Percentiles rank a stretch among this genome's conserved stretches.
These are phyloP conservation scores for Gorsachius magnificus DNA, from an alignment of 2,797 vertebrate species.

Conservation along the genomic window DNA sequence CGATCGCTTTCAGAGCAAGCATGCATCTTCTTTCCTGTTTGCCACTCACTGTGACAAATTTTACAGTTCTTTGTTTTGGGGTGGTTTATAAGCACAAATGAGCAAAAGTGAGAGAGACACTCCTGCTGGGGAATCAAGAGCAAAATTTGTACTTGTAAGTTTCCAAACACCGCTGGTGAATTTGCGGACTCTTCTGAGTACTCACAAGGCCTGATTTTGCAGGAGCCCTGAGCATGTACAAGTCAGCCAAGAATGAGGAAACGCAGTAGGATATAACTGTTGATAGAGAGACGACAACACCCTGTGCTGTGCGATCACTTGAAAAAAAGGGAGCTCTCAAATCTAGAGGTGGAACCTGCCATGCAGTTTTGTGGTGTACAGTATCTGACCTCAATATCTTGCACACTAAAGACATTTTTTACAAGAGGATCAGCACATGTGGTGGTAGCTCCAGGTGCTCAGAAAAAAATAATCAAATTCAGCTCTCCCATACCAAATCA, in stretches of 20 bases:
- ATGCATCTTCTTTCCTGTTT: not conserved
- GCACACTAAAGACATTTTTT: not conserved
- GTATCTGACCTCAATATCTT: not conserved
- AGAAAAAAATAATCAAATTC: conserved; percentile 1
- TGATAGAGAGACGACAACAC: not conserved
- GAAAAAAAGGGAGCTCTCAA: not conserved
- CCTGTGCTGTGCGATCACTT: not conserved
- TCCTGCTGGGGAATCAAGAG: not conserved
- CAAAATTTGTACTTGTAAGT: not conserved
- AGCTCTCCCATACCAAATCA: not conserved
- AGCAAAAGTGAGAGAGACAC: not conserved
- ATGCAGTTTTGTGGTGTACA: not conserved
- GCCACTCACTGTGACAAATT: not conserved
- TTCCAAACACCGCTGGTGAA: not conserved
- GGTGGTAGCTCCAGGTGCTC: not conserved
- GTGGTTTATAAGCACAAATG: not conserved
- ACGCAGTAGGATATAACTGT: not conserved
- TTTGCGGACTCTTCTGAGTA: not conserved
- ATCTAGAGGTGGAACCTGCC: not conserved
- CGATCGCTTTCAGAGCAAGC: not conserved
- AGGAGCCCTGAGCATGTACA: not conserved
- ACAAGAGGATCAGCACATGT: not conserved
- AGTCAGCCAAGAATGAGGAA: not conserved
- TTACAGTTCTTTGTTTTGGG: not conserved
- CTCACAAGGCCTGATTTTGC: not conserved